These are phyloP conservation scores for Thomomys bottae DNA, from an alignment of 2,113 vertebrate species.

Conservation along the genomic window DNA sequence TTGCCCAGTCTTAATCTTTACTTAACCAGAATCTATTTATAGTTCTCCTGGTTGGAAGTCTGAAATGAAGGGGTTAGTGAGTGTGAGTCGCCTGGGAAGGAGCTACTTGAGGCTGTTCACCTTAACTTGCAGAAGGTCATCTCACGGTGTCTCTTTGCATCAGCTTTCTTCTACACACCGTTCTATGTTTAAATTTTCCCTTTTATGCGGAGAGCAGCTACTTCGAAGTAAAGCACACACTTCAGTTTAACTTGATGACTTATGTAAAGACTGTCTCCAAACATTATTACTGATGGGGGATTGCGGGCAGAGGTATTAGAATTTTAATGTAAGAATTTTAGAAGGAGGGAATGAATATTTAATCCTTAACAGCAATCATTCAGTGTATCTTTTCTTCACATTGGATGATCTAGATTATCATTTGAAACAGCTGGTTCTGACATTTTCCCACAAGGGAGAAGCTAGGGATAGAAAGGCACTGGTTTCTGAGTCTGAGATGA, in stretches of 20 bases:
- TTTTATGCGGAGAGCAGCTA: background rate
- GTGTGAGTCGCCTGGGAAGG: background rate
- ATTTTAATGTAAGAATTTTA: background rate
- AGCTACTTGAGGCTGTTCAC: background rate
- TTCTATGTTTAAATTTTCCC: background rate
- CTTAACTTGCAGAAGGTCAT: background rate
- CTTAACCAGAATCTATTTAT: background rate
- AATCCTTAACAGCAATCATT: background rate
- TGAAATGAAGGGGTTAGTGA: background rate
- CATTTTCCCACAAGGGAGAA: background rate
- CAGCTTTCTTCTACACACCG: background rate
- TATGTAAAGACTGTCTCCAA: background rate
- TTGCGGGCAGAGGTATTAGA: background rate
- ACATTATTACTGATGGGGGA: no score
- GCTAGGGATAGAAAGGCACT: background rate
- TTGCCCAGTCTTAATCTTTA: no score
- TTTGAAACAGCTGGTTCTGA: background rate
- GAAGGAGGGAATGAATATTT: background rate
- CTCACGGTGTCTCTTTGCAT: background rate
- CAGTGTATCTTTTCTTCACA: background rate
- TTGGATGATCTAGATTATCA: background rate
- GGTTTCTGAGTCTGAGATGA: background rate
- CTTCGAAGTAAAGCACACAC: background rate
- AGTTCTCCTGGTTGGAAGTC: background rate
- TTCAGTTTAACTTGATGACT: background rate